Percentiles rank a stretch among this genome's conserved stretches.
Conservation (phyloP, 2,797 vertebrate species). For the Morelia viridis region DNA sequence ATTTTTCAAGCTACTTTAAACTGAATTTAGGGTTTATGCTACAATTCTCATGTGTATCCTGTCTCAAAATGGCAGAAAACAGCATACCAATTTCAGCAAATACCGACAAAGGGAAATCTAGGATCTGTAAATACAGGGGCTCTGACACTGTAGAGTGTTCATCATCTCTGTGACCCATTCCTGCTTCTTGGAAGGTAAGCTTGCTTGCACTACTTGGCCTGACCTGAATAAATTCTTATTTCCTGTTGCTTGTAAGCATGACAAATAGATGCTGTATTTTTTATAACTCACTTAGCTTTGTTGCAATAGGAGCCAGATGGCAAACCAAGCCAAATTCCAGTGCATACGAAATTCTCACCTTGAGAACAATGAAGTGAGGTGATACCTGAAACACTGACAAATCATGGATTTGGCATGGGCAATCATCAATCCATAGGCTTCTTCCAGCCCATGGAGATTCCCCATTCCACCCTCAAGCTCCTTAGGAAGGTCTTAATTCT, state of each 20-base stretch:
- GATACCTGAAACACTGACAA: background rate
- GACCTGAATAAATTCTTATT: constrained; percentile 43
- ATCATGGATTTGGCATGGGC: background rate
- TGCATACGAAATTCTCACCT: background rate
- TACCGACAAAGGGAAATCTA: background rate
- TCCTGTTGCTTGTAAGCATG: constrained; percentile 35
- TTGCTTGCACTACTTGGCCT: constrained; percentile 14
- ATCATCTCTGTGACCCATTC: background rate
- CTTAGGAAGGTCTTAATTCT: background rate
- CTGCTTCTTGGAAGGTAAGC: constrained; percentile 18
- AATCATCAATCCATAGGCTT: background rate
- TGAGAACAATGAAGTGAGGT: background rate
- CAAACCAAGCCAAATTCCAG: background rate
- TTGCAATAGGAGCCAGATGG: constrained; percentile 20
- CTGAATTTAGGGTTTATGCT: background rate
- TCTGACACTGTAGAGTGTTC: background rate
- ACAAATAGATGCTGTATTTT: background rate
- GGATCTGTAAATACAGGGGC: background rate
- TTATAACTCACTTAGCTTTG: constrained; percentile 22
- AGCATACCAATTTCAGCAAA: background rate
- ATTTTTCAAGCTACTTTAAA: background rate
- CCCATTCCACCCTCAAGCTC: background rate
- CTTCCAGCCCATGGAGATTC: background rate
- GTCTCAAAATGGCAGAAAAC: background rate
- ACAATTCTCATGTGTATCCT: background rate